Conservation (phyloP, 2,113 vertebrate genomes). For the Xiphophorus hellerii region DNA sequence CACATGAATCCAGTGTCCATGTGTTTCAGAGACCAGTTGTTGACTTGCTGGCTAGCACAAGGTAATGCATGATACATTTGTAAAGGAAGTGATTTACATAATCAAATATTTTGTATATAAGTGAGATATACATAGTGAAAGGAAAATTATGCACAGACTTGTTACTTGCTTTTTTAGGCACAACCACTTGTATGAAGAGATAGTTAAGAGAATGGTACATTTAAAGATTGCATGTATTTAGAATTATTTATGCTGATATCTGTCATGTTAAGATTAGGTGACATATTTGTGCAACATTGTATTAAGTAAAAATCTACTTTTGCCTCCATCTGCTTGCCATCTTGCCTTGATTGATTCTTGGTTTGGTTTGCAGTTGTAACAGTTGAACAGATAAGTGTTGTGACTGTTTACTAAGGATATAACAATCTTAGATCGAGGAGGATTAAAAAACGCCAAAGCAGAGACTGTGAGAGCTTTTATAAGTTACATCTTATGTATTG, state of each 20-base stretch:
- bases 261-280: not conserved
- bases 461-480: too few relatives aligned
- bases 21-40: constrained; percentile 66
- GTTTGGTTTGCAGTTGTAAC: too few relatives aligned
- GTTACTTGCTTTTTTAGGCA: constrained; percentile 10
- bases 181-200: not conserved
- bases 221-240: too few relatives aligned
- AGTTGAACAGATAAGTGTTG: too few relatives aligned
- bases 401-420: too few relatives aligned
- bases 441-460: too few relatives aligned
- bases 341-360: too few relatives aligned
- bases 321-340: too few relatives aligned
- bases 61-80: constrained; percentile 73
- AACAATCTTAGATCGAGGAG: too few relatives aligned
- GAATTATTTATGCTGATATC: not conserved
- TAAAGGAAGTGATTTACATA: constrained; percentile 70
- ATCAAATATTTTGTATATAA: constrained; percentile 53
- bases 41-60: constrained; percentile 71
- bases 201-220: not conserved
- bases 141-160: constrained; percentile 38
- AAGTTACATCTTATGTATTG: too few relatives aligned
- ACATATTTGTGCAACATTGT: too few relatives aligned
- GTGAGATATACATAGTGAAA: constrained; percentile 60
- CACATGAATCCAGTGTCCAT: constrained; percentile 23
- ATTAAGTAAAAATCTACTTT: not conserved